Base-by-base conservation (phyloP, 2,113 vertebrate species). In the Parotia lawesii region DNA sequence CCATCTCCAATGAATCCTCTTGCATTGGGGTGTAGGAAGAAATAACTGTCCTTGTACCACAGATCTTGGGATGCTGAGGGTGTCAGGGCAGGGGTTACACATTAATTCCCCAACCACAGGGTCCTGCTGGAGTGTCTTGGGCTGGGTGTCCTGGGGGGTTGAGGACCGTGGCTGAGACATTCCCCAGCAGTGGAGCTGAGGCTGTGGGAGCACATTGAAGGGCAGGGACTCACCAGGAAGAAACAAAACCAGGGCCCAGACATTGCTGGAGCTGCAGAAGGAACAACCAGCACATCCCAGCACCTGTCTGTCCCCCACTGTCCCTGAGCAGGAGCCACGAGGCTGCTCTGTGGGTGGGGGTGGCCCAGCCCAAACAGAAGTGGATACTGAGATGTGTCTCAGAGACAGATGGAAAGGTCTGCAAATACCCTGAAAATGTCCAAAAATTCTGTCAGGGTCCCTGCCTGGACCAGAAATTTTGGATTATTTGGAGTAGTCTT, bases 1-100 rank as follows among this genome's bases (percentile, higher is more conserved):
- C 28, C 76, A 44, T 11, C 66, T 40, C 42, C 75, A 47, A 0
- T 12, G 5, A 64, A 38, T 31, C 35, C 33, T 83, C 33, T 47
- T 79, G 90, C 2, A 3, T 15, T 17, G 38, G 28, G 6, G 24
- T 4, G 8, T 4, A 8, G 65, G 70, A 70, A 21, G 40, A 61
- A 71, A 44, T 5, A 23, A 9, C 42, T 38, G 14, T 20, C 2
- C 5, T 19, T 62, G 2, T 1, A 23, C 16, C 24, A 17, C 0
- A 35, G 64, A 44, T 29, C 24, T 65, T 2, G 45, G 81, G 77
- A 23, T 84, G 53, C 67, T 66, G n/a, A 12, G 47, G 16, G 12
- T 4, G 2, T 19, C 12, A 11, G 15, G 56, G 60, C 11, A 17
- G 12, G 60, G 33, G 1, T 42, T 47, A 14, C 21, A 33, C 15